These are phyloP conservation scores for Rhipidura dahli DNA, from an alignment of 2,113 vertebrate species.

Conservation along the genomic window DNA sequence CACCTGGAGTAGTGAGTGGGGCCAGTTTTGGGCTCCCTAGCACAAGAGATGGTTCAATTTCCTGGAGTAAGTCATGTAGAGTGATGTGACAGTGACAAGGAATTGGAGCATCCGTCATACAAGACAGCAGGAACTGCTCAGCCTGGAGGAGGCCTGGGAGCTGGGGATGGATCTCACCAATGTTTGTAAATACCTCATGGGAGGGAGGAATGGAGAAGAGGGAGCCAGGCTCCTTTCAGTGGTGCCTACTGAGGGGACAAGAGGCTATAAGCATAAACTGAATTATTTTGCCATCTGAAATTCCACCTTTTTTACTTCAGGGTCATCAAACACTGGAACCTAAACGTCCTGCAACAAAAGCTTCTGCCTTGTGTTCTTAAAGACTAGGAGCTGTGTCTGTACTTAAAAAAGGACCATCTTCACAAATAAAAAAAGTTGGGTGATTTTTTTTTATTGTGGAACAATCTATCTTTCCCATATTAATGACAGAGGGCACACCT, in stretches of 20 bases:
- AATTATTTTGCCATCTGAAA: background rate
- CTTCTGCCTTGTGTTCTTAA: background rate
- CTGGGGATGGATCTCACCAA: background rate
- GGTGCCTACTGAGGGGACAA: background rate
- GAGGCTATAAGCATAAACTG: background rate
- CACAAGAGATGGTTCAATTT: background rate
- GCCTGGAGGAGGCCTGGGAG: accelerated
- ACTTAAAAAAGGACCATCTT: background rate
- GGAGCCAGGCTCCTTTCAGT: background rate
- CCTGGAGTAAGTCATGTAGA: background rate
- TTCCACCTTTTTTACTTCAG: background rate
- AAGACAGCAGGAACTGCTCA: background rate
- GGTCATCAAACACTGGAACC: background rate
- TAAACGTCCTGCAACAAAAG: background rate
- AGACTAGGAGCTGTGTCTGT: background rate
- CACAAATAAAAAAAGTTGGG: background rate
- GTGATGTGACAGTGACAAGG: background rate
- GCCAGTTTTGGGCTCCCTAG: background rate
- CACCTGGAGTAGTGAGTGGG: background rate
- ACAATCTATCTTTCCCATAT: background rate
- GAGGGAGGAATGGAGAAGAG: background rate
- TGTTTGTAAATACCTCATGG: background rate
- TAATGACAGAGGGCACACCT: background rate
- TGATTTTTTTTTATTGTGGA: background rate
- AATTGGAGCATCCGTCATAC: background rate